Evolutionary conservation across 2,113 vertebrate species (phyloP).

Genomic region (Fregata magnificens): DNA sequence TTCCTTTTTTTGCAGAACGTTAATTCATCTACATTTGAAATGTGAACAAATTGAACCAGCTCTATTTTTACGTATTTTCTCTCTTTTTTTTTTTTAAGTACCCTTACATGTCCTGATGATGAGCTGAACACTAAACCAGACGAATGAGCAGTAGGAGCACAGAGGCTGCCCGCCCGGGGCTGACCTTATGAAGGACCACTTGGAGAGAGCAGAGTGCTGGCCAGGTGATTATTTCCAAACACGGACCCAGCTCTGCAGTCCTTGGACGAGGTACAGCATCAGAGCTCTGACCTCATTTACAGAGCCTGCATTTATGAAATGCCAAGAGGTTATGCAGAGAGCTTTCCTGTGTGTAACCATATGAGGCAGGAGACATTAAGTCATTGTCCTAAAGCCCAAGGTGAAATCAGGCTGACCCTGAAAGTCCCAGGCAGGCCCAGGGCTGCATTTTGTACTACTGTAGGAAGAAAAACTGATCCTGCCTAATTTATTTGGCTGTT

Average conservation of each 20-base stretch:
- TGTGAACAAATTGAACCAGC: background rate
- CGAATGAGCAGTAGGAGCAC: background rate
- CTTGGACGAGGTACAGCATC: background rate
- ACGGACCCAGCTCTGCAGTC: background rate
- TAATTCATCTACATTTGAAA: background rate
- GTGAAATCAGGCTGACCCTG: background rate
- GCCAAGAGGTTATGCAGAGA: conserved; percentile 25
- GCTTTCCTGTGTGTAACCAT: background rate
- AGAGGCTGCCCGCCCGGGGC: background rate
- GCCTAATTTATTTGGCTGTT: background rate
- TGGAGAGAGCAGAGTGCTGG: background rate
- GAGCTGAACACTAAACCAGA: background rate
- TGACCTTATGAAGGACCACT: background rate
- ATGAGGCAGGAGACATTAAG: conserved; percentile 3
- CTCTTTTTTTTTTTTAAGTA: background rate
- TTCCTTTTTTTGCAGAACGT: background rate
- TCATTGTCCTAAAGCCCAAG: conserved; percentile 18
- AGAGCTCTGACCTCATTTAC: conserved; percentile 18
- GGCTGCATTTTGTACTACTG: background rate
- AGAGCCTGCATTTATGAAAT: background rate
- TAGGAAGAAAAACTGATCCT: background rate
- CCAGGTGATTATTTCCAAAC: background rate
- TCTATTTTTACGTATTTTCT: background rate
- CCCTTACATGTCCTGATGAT: background rate
- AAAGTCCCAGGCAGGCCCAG: background rate